Base-by-base conservation (phyloP, 2,113 vertebrate species). In the Pomatostomus ruficeps region DNA sequence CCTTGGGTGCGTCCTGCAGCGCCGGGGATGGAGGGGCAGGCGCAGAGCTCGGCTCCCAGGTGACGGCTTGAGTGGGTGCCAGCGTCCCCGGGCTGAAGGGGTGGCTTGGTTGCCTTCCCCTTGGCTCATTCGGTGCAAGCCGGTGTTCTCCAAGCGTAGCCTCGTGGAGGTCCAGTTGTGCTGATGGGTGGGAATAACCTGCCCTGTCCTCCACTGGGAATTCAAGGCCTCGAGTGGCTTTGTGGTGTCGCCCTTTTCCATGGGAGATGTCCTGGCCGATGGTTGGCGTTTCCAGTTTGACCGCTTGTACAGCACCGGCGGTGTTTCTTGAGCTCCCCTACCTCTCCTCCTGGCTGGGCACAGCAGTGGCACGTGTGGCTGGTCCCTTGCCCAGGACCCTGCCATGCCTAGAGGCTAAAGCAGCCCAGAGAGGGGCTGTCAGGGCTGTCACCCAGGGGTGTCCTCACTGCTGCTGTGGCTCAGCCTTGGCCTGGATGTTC, bases 221-320 rank as follows among this genome's bases (percentile, higher is more conserved):
- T 46, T 59, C n/a, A 11, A 61, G 49, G 42, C 48, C 51, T 48
- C 0, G 0, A 8, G 46, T 5, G 18, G 59, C 35, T 89, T 77
- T 87, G 51, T 25, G 51, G 18, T 28, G 46, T 89, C 68, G 6
- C 31, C 21, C n/a, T 81, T 61, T 86, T 29, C 35, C 5, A 1
- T 0, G 3, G 63, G 29, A 48, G 17, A 14, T 25, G 7, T 33
- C 49, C 45, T 55, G 20, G n/a, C 46, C 29, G 55, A 25, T 35
- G 23, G 55, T 9, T 62, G 48, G 17, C 2, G 0, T 43, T 59
- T 76, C 67, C 24, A 40, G 12, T 25, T 31, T 7, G 24, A 3
- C 48, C 55, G 48, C 18, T 0, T 1, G 10, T 24, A 0, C 0
- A 4, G 52, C 57, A 10, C 29, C 23, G 28, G 4, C 14, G 6